phyloP scores from a whole-genome alignment of 2,888 invertebrate species.

The Tyria jacobaeae region DNA sequence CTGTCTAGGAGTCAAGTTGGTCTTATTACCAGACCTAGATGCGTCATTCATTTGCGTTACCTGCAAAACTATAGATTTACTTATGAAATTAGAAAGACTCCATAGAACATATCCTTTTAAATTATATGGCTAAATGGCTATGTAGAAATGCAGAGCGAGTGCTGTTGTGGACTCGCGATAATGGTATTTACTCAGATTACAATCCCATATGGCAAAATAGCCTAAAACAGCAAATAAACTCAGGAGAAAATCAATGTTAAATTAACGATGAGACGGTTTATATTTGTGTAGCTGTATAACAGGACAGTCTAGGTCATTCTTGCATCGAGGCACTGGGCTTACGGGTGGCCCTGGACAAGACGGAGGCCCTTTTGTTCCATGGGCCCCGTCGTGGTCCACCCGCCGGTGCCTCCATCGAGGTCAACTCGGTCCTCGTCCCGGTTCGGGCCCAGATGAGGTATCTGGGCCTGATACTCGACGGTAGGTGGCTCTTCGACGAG shows the following conservation, averaged over 20 bases:
- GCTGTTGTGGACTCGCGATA: constrained; percentile 75
- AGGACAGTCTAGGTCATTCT: constrained; percentile 57
- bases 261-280: background rate
- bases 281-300: constrained; percentile 15
- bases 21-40: too few species aligned
- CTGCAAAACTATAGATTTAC: constrained; percentile 21
- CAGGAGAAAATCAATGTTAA: constrained; percentile 32
- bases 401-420: too few species aligned
- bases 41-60: constrained; percentile 1
- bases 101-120: constrained; percentile 35
- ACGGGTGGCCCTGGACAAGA: too few species aligned
- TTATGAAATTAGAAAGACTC: constrained; percentile 31
- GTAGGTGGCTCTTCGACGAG: too few species aligned
- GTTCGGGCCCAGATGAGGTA: too few species aligned
- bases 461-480: too few species aligned
- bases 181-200: constrained; percentile 76
- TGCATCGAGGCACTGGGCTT: too few species aligned
- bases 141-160: constrained; percentile 65
- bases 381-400: too few species aligned
- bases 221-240: constrained; percentile 28
- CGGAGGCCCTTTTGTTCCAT: too few species aligned
- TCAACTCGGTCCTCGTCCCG: too few species aligned
- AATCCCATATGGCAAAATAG: constrained; percentile 45
- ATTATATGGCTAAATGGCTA: constrained; percentile 70
- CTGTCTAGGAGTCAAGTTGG: too few species aligned